phyloP scores from a whole-genome alignment of 2,113 vertebrate species.

The Pterocles orientalis region DNA sequence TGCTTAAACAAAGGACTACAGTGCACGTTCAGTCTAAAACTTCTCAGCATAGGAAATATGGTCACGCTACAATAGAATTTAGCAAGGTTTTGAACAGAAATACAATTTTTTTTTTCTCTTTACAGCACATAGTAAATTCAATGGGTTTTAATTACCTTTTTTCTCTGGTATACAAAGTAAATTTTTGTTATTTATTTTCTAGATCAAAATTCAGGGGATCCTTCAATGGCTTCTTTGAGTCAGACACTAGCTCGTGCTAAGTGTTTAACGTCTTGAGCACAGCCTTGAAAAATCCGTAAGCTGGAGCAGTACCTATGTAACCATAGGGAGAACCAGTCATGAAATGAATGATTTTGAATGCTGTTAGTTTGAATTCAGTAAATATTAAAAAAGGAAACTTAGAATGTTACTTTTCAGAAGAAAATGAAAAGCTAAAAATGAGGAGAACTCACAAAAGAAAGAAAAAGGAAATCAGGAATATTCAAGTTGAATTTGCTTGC shows the following conservation, averaged over 20 bases:
- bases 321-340: not conserved
- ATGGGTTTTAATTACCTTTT: not conserved
- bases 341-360: not conserved
- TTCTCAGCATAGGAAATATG: not conserved
- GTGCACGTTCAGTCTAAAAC: not conserved
- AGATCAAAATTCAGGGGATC: not conserved
- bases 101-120: not conserved
- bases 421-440: not conserved
- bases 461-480: not conserved
- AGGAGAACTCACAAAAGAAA: not conserved
- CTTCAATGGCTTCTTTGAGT: not conserved
- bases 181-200: not conserved
- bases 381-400: not conserved
- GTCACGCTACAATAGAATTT: not conserved
- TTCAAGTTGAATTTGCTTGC: not conserved
- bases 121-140: not conserved
- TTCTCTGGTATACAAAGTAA: not conserved
- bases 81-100: not conserved
- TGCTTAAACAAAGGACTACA: not conserved
- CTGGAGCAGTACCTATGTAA: not conserved
- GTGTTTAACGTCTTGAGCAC: not conserved
- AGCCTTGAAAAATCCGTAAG: not conserved
- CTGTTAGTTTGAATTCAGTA: not conserved
- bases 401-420: not conserved
- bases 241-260: not conserved